These are phyloP conservation scores for Tethya wilhelma DNA, from an alignment of 37 sponge, comb jelly and placozoan species.

Conservation along the genomic window DNA sequence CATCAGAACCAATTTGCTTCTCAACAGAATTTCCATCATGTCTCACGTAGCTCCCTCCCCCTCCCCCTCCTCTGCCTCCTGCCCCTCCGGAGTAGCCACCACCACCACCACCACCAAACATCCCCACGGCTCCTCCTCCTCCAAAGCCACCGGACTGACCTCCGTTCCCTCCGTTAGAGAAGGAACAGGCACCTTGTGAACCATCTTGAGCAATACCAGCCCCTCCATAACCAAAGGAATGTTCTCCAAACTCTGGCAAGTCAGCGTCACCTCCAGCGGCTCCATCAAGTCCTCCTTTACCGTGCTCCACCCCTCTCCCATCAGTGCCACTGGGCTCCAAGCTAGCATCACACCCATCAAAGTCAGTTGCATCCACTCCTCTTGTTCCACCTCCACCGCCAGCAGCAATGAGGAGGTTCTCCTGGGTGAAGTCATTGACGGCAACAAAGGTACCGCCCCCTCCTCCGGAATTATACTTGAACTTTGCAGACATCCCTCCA, in stretches of 20 bases:
- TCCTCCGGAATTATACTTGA: slow-evolving; percentile 60
- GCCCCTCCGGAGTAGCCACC: slow-evolving; percentile 77
- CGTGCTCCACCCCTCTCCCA: slow-evolving; percentile 45
- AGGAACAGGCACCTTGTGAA: slow-evolving; percentile 42
- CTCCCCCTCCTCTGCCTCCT: slow-evolving; percentile 73
- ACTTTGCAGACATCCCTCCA: slow-evolving; percentile 62
- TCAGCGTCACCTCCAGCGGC: slow-evolving; percentile 67
- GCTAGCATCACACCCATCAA: slow-evolving; percentile 73
- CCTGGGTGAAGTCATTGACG: slow-evolving; percentile 47
- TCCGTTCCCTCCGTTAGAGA: slow-evolving; percentile 53
- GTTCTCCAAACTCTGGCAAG: slow-evolving; percentile 9
- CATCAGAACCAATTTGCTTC: slow-evolving; percentile 34
- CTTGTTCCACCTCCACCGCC: slow-evolving; percentile 83
- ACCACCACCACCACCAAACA: slow-evolving; percentile 73
- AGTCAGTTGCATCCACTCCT: slow-evolving; percentile 52
- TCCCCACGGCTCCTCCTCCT: slow-evolving; percentile 76
- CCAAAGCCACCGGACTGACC: slow-evolving; percentile 81
- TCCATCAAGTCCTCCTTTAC: slow-evolving; percentile 57
- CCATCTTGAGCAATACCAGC: slow-evolving; percentile 69
- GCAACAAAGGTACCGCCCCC: slow-evolving; percentile 79
- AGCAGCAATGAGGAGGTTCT: slow-evolving; percentile 68
- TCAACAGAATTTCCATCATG: slow-evolving; percentile 24
- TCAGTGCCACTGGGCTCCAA: slow-evolving; percentile 45
- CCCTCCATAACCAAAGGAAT: slow-evolving; percentile 71
- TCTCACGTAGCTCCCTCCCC: slow-evolving; percentile 72